These are phyloP conservation scores for Pristionchus mayeri DNA, from an alignment of 2,888 invertebrate genomes.

Conservation along the genomic window DNA sequence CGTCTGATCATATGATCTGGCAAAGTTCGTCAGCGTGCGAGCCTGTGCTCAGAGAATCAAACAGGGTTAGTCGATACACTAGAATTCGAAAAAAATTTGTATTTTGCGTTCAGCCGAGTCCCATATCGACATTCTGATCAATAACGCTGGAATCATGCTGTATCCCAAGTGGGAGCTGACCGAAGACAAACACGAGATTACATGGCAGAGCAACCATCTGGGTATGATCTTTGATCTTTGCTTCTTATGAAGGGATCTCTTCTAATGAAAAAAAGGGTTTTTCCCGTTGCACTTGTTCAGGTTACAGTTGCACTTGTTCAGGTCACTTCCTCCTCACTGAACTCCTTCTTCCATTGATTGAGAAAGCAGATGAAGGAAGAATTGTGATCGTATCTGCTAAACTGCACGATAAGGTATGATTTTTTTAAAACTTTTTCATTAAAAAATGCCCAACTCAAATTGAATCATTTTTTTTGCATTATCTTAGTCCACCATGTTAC, in stretches of 20 bases:
- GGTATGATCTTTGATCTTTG: slow-evolving; percentile 79
- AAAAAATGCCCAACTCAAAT: neutral
- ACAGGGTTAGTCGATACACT: neutral
- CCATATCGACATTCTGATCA: slow-evolving; percentile 75
- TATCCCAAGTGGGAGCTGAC: slow-evolving; percentile 84
- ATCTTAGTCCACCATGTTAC: neutral
- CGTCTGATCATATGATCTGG: neutral
- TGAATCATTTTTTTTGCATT: neutral
- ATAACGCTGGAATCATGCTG: slow-evolving; percentile 90
- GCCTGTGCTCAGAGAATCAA: neutral
- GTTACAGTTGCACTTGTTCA: slow-evolving; percentile 45
- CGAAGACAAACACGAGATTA: slow-evolving; percentile 89
- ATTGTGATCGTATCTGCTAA: slow-evolving; percentile 86
- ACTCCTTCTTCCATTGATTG: slow-evolving; percentile 85
- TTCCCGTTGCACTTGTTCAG: no score
- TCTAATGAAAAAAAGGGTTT: no score
- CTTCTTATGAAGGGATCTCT: no score
- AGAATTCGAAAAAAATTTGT: no score
- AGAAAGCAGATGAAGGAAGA: slow-evolving; percentile 80
- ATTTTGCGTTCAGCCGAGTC: slow-evolving; percentile 58
- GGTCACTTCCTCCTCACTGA: slow-evolving; percentile 81
- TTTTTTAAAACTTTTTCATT: no score
- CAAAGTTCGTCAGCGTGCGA: neutral
- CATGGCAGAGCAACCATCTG: slow-evolving; percentile 89
- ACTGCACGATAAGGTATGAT: neutral